Base-by-base conservation (phyloP, 2,797 vertebrate genomes). In the Alfaro cultratus region DNA sequence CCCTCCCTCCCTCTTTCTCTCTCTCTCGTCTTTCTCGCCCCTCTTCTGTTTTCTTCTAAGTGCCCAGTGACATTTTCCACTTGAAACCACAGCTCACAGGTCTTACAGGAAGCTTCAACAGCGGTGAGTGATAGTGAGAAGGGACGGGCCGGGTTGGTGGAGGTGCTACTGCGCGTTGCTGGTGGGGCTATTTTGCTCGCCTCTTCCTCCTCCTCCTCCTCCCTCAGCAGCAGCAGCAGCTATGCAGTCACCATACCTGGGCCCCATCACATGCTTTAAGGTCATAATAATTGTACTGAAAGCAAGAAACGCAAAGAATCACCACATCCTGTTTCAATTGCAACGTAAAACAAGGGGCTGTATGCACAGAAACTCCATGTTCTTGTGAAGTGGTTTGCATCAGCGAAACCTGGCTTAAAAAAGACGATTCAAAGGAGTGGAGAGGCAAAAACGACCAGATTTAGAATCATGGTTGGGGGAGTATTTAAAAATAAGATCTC, bases 321-420 rank as follows among this genome's bases (percentile, higher is more conserved):
- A 80, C 90, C 91, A 86, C 93, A 94, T 93, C 91, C 92, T 91
- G 83, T 92, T 91, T 93, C 91, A 91, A 80, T 92, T 80, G 72
- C 75, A 70, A 83, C 0, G 55, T 76, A 31, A 76, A 62, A 53
- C 81, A 57, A 77, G 78, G 79, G 41, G 76, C 71, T 76, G 70
- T 76, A 80, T 45, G 47, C 76, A 85, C 43, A 87, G 67, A 88
- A 76, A 64, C 79, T 51, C 0, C 16, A 45, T 2, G 73, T 57
- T 75, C 55, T 92, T 55, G 75, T 92, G 93, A 93, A 94, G 93
- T 92, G 93, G 92, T 94, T 93, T 81, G 41, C 73, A 71, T 81
- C 81, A 88, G 49, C 76, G 81, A 90, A 87, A 82, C 75, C 64
- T 31, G 26, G 26, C 62, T 84, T 79, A 74, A 60, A 87, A 81